Evolutionary conservation across 2,888 invertebrate species (phyloP).

Genomic region (Eurytoma adleriae): DNA sequence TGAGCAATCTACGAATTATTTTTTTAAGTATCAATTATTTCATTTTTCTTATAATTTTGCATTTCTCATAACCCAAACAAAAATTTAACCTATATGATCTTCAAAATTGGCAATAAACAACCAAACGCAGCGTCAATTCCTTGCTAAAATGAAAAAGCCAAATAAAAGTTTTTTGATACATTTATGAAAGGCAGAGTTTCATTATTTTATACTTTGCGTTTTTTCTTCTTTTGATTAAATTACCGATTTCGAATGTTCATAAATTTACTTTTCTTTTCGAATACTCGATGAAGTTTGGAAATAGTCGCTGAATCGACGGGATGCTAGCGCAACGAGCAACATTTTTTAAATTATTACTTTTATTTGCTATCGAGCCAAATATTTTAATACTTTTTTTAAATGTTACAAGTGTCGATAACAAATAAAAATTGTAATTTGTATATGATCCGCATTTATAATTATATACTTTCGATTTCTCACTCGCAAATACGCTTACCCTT

Average conservation of each 20-base stretch:
- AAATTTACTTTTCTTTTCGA: slow-evolving; percentile 27
- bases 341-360: slow-evolving; percentile 37
- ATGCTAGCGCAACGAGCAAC: slow-evolving; percentile 40
- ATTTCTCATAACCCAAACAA: background rate
- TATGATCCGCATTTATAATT: slow-evolving; percentile 13
- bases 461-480: slow-evolving; percentile 24
- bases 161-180: slow-evolving; percentile 6
- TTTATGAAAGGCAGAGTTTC: slow-evolving; percentile 19
- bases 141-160: slow-evolving; percentile 29
- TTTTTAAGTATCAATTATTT: background rate
- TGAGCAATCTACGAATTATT: background rate
- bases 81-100: slow-evolving; percentile 14
- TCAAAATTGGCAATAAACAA: slow-evolving; percentile 18
- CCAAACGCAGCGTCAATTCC: slow-evolving; percentile 35
- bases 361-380: slow-evolving; percentile 25
- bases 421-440: slow-evolving; percentile 35
- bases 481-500: slow-evolving; percentile 26
- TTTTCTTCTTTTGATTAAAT: slow-evolving; percentile 13
- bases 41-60: background rate
- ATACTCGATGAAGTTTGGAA: slow-evolving; percentile 45
- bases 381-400: slow-evolving; percentile 21
- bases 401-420: background rate
- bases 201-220: slow-evolving; percentile 6
- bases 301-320: slow-evolving; percentile 34
- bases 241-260: slow-evolving; percentile 10